Conservation (phyloP, 2,888 invertebrate genomes). For the Oscheius sp. region DNA sequence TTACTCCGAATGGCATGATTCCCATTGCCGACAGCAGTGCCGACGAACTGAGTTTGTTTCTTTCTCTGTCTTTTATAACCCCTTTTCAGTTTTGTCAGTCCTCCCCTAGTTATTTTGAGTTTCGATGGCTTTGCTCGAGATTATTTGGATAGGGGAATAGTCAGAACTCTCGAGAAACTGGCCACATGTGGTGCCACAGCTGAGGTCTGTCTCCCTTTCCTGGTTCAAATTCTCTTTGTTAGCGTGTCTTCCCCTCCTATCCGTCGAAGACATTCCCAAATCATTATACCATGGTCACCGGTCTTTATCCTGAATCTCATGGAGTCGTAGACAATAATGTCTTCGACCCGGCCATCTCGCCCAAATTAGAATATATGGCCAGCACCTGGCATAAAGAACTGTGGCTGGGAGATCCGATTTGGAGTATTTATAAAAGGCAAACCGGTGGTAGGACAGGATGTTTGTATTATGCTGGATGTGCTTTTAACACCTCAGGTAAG, state of each 20-base stretch:
- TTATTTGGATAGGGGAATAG: conserved; percentile 62
- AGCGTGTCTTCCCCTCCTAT: conserved; percentile 68
- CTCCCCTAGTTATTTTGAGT: conserved; percentile 46
- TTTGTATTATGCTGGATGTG: conserved; percentile 68
- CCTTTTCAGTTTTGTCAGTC: conserved; percentile 33
- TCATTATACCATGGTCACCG: conserved; percentile 73
- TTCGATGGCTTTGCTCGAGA: conserved; percentile 67
- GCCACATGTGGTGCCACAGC: conserved; percentile 65
- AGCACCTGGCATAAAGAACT: conserved; percentile 54
- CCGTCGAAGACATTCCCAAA: conserved; percentile 73
- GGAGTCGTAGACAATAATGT: conserved; percentile 67
- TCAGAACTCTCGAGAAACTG: conserved; percentile 59
- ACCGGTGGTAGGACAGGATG: conserved; percentile 62
- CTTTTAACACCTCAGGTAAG: conserved; percentile 50
- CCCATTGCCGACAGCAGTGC: conserved; percentile 36
- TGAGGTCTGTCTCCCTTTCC: conserved; percentile 42
- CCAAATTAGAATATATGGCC: conserved; percentile 60
- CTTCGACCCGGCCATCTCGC: conserved; percentile 63
- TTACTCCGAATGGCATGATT: conserved; percentile 19
- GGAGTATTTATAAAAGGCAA: conserved; percentile 59
- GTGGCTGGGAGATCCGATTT: conserved; percentile 68
- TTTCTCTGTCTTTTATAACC: background rate
- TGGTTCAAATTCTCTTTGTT: conserved; percentile 3
- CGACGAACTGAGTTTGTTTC: conserved; percentile 41
- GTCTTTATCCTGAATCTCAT: conserved; percentile 67